phyloP scores from a whole-genome alignment of 2,797 vertebrate genomes.

The Takifugu rubripes region DNA sequence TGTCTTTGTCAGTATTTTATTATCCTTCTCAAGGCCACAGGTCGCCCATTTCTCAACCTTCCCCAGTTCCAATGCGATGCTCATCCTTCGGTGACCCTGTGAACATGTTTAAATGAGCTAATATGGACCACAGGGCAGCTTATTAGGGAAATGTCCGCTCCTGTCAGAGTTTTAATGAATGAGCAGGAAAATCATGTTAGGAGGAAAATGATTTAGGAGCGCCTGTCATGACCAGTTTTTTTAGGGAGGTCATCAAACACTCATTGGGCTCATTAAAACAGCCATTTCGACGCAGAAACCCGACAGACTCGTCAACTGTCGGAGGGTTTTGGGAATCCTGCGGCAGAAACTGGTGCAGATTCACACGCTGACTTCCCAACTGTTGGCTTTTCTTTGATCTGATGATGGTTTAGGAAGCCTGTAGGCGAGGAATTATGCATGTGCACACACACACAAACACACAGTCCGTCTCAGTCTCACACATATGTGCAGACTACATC shows the following conservation, averaged over 20 bases:
- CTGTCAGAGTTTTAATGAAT: slow-evolving; percentile 23
- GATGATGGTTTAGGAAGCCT: slow-evolving; percentile 41
- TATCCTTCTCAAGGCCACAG: slow-evolving; percentile 10
- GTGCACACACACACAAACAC: slow-evolving; percentile 23
- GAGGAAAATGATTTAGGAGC: slow-evolving; percentile 6
- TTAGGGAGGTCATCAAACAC: not conserved
- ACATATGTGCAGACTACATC: slow-evolving; percentile 30
- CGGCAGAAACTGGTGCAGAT: slow-evolving; percentile 10
- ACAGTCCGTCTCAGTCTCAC: slow-evolving; percentile 29
- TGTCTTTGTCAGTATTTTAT: slow-evolving; percentile 23
- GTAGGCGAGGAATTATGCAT: slow-evolving; percentile 18
- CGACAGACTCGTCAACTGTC: not conserved
- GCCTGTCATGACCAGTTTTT: slow-evolving; percentile 7
- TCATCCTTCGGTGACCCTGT: slow-evolving; percentile 12
- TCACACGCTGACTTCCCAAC: slow-evolving; percentile 30
- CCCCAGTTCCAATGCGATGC: slow-evolving; percentile 9
- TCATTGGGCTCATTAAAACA: slow-evolving; percentile 31
- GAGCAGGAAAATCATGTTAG: slow-evolving; percentile 1
- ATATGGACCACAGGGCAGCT: slow-evolving; percentile 13
- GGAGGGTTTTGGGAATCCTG: slow-evolving; percentile 5
- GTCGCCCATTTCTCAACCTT: not conserved
- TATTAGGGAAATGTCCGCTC: slow-evolving; percentile 9
- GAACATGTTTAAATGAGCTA: not conserved
- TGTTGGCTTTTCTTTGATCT: slow-evolving; percentile 57
- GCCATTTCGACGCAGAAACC: slow-evolving; percentile 4